These are phyloP conservation scores for Sparus aurata DNA, from an alignment of 2,797 vertebrate genomes.

Conservation along the genomic window DNA sequence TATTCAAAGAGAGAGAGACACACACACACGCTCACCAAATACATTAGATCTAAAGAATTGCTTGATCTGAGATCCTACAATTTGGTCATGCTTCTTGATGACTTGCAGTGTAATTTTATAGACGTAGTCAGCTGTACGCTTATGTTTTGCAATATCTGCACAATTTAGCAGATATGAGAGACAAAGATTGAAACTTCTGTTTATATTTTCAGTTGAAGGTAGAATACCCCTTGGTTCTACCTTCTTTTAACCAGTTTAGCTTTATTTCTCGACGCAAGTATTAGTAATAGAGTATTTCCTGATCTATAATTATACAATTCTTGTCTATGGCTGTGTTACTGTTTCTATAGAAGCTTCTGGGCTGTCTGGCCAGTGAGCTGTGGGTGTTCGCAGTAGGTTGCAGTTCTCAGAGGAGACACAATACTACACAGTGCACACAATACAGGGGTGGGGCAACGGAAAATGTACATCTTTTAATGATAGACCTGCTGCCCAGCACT, in stretches of 20 bases:
- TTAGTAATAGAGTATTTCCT: slow-evolving; percentile 5
- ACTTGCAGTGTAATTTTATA: slow-evolving; percentile 6
- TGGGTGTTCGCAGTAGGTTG: slow-evolving; percentile 68
- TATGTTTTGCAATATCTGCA: neutral
- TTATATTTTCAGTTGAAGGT: slow-evolving; percentile 1
- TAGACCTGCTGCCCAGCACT: slow-evolving; percentile 7
- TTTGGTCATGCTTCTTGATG: neutral
- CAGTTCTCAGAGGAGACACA: slow-evolving; percentile 66
- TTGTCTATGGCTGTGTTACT: slow-evolving; percentile 33
- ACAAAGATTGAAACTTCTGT: slow-evolving; percentile 26
- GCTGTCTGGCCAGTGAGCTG: slow-evolving; percentile 66
- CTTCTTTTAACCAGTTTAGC: neutral
- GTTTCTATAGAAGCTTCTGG: slow-evolving; percentile 67
- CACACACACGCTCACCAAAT: neutral
- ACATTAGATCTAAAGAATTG: neutral
- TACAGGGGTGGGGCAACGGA: slow-evolving; percentile 74
- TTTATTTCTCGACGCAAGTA: neutral
- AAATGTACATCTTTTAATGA: slow-evolving; percentile 46
- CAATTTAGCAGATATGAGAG: neutral
- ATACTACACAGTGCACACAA: slow-evolving; percentile 34
- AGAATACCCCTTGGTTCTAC: neutral
- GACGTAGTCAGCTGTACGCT: neutral
- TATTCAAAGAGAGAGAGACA: neutral
- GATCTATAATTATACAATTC: slow-evolving; percentile 1
- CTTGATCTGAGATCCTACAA: neutral